These are phyloP conservation scores for Leptinotarsa defecta DNA, from an alignment of 1,140 invertebrate species.

Conservation along the genomic window DNA sequence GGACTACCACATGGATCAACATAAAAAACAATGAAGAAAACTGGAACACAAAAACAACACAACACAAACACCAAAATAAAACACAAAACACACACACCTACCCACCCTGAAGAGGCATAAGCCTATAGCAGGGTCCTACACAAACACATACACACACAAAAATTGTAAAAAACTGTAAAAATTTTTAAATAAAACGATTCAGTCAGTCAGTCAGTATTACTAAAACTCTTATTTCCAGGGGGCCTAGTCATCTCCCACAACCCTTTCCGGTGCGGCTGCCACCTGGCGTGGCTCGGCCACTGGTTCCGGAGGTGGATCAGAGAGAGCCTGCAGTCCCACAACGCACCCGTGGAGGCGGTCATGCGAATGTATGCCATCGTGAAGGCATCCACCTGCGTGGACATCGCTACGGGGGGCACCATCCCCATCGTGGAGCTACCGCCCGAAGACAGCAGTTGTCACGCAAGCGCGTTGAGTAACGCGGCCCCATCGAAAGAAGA, in stretches of 20 bases:
- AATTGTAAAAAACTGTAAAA: too few species aligned
- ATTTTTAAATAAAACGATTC: too few species aligned
- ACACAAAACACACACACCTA: too few species aligned
- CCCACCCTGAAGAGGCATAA: too few species aligned
- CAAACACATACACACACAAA: too few species aligned
- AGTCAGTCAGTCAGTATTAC: too few species aligned
- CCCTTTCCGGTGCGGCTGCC: constrained; percentile 84
- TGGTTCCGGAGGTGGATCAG: constrained; percentile 85
- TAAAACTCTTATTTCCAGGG: constrained; percentile 61
- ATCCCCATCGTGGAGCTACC: constrained; percentile 72
- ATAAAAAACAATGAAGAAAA: too few species aligned
- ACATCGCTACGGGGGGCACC: constrained; percentile 63
- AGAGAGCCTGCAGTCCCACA: constrained; percentile 75
- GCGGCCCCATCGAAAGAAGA: constrained; percentile 4
- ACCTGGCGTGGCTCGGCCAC: constrained; percentile 84
- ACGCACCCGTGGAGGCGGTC: constrained; percentile 62
- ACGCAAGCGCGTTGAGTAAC: constrained; percentile 72
- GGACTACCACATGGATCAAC: too few species aligned
- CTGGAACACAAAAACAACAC: too few species aligned
- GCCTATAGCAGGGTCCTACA: too few species aligned
- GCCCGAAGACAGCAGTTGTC: constrained; percentile 75
- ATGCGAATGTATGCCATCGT: constrained; percentile 59
- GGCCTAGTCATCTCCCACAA: constrained; percentile 82
- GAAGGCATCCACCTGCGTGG: constrained; percentile 67
- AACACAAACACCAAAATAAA: too few species aligned